Evolutionary conservation across 1,140 invertebrate genomes (phyloP).

Genomic region (Macrocentrus cingulum): DNA sequence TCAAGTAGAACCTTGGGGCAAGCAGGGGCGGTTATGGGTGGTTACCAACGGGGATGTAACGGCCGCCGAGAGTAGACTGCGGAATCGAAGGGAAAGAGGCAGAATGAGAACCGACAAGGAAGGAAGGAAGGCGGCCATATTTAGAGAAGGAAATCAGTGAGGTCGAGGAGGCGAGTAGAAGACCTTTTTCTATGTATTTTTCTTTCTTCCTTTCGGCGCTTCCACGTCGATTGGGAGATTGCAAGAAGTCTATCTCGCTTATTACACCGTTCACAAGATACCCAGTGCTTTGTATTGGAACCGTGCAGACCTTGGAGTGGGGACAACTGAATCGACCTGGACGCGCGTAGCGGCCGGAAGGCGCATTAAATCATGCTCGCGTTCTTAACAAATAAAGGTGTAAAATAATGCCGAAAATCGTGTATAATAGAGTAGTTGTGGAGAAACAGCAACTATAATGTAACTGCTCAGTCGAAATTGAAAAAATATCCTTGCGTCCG

Average conservation of each 20-base stretch:
- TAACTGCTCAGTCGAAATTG: no score
- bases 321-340: no score
- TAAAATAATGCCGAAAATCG: no score
- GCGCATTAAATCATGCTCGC: no score
- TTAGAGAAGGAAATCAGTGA: constrained; percentile 59
- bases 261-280: constrained; percentile 14
- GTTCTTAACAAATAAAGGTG: no score
- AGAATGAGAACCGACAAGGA: constrained; percentile 31
- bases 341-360: no score
- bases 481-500: no score
- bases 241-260: constrained; percentile 20
- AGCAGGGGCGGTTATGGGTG: constrained; percentile 57
- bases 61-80: constrained; percentile 23
- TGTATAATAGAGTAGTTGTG: no score
- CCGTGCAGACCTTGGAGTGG: background rate
- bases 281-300: background rate
- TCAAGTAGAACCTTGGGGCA: constrained; percentile 59
- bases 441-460: no score
- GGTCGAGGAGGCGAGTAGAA: constrained; percentile 44
- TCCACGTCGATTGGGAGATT: background rate
- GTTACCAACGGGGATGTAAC: constrained; percentile 43
- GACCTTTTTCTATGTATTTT: constrained; percentile 22
- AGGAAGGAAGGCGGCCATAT: constrained; percentile 54
- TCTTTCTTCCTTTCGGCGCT: background rate
- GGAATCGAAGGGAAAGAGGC: constrained; percentile 22